Evolutionary conservation across 2,113 vertebrate species (phyloP), one percentile per base, ranked within the genome.

Genomic region (Monopterus albus): DNA sequence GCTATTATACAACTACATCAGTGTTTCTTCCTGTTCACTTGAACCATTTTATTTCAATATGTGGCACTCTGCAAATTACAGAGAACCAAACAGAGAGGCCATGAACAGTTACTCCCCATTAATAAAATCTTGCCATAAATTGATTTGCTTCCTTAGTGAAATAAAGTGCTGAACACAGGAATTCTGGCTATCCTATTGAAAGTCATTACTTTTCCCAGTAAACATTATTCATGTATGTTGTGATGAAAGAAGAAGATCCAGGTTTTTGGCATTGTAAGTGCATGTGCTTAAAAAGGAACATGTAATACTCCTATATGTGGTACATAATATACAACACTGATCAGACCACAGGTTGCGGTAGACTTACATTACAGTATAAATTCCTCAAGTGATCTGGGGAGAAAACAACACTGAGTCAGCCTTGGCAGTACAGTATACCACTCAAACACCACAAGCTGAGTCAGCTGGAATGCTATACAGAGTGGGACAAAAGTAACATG

Each of bases 161-260:
- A 81, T 63, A 69, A 71, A 81, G 57, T 47, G 58, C 70, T 71
- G 51, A 78, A 67, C 63, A 57, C 35, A 70, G 49, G 62, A 15
- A 67, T 64, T 75, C 31, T 62, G 36, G 21, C 42, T 57, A 43
- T 31, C 64, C 14, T 57, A 75, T 47, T 60, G 46, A 65, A 75
- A 78, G 53, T 62, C 51, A 51, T 78, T 77, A 69, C 21, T 36
- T 71, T 36, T 45, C 33, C 49, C 33, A 59, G 18, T 42, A 43
- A 60, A 5, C 20, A 20, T 60, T 15, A 71, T 73, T 58, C 8
- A 45, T 70, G 60, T 50, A 29, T 64, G 35, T 31, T 53, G 61
- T 72, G 65, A 83, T 81, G 43, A 72, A 80, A 59, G 8, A 10
- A 28, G 9, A 14, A 15, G 25, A 28, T 58, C 36, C 35, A 46